These are phyloP conservation scores for Ceraclea dissimilis DNA, from an alignment of 2,888 invertebrate genomes.

Conservation along the genomic window DNA sequence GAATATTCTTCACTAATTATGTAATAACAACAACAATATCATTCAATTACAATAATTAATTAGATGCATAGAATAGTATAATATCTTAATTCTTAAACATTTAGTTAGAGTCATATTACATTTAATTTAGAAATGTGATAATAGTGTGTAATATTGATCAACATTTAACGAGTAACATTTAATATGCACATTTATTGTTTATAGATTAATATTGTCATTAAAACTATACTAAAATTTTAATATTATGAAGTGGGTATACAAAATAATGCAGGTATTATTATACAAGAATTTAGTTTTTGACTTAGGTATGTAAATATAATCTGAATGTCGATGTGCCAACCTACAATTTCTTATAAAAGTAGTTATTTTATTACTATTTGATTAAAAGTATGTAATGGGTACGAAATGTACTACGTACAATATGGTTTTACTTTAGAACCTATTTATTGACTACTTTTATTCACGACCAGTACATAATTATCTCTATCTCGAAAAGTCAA, in stretches of 20 bases:
- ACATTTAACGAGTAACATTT: not conserved
- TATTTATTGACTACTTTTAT: not conserved
- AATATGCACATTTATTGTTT: not conserved
- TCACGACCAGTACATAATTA: not conserved
- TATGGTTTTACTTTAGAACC: not conserved
- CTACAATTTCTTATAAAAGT: not conserved
- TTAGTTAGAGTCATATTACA: too few species aligned
- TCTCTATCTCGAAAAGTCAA: too few species aligned
- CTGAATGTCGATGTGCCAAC: too few species aligned
- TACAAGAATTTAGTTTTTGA: not conserved
- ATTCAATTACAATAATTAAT: too few species aligned
- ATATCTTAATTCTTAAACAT: too few species aligned
- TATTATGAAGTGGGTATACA: not conserved
- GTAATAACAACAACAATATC: too few species aligned
- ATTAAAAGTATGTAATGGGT: not conserved
- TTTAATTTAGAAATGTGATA: not conserved
- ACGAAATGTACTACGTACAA: too few species aligned
- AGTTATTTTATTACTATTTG: not conserved
- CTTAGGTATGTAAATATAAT: too few species aligned
- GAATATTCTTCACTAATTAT: too few species aligned
- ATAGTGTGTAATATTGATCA: not conserved
- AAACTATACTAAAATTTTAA: not conserved
- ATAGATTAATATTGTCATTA: constrained; percentile 1
- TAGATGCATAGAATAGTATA: too few species aligned
- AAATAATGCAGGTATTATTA: not conserved